phyloP scores from a whole-genome alignment of 2,888 invertebrate species.

The Choreutis nemorana region DNA sequence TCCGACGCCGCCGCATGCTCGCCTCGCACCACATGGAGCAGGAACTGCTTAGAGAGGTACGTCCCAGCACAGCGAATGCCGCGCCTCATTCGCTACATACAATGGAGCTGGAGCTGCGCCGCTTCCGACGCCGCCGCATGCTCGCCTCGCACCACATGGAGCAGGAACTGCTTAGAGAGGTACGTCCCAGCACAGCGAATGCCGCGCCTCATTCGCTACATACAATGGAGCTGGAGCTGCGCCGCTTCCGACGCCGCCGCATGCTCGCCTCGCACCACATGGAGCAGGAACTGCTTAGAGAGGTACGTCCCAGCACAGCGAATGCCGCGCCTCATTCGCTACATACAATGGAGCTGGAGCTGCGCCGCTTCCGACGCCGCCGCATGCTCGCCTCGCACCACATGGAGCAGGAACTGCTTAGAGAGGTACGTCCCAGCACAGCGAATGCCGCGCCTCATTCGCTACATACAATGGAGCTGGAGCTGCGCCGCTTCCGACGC shows the following conservation, averaged over 20 bases:
- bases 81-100: too few species aligned
- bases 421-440: slow-evolving; percentile 74
- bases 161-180: slow-evolving; percentile 87
- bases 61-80: too few species aligned
- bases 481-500: slow-evolving; percentile 91
- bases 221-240: slow-evolving; percentile 91
- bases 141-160: slow-evolving; percentile 87
- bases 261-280: slow-evolving; percentile 85
- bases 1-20: slow-evolving; percentile 88
- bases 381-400: slow-evolving; percentile 87
- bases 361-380: slow-evolving; percentile 90
- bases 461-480: too few species aligned
- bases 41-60: slow-evolving; percentile 81
- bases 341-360: slow-evolving; percentile 92
- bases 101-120: slow-evolving; percentile 92
- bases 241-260: slow-evolving; percentile 91
- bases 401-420: slow-evolving; percentile 88
- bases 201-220: too few species aligned
- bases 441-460: too few species aligned
- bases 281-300: slow-evolving; percentile 89
- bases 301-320: too few species aligned
- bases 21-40: slow-evolving; percentile 89
- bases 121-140: slow-evolving; percentile 90
- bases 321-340: too few species aligned
- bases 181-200: too few species aligned